Evolutionary conservation across 1,140 invertebrate genomes (phyloP), one percentile per base, ranked within the genome.

Genomic region (Harlomillsia oculata): DNA sequence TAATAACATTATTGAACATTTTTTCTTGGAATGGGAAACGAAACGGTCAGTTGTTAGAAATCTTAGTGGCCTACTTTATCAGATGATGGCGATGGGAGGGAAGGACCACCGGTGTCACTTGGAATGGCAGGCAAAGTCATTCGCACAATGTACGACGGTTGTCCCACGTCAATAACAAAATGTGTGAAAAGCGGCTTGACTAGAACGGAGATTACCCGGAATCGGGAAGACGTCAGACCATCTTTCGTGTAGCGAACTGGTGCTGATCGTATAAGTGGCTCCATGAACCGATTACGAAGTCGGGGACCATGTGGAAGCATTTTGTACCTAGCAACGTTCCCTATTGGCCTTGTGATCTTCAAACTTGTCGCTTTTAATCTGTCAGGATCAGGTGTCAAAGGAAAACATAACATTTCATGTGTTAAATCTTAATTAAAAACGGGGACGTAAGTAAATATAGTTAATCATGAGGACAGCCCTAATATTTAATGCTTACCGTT

Each of bases 291-390:
- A 20, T 74, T 69, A 5, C 72, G 71, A 48, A 67, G 68, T 46
- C 75, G 57, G 44, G 74, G 72, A 16, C 69, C 65, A 63, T 78
- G 77, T 56, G 72, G 74, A 2, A 77, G 68, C 77, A 78, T 78
- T 29, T 71, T 75, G 61, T 78, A 78, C 5, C 74, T 64, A 3
- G 54, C 55, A 41, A 58, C 32, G n/a, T 58, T 45, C n/a, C 54
- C 45, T 11, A 32, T 29, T 20, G 56, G 54, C 14, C 59, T 30
- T 21, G 49, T 54, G 21, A 63, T 28, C 21, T 28, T 36, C 20
- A 59, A 30, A 6, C 49, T 43, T 6, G 32, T 55, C 4, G 44
- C 61, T 25, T 48, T 39, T 16, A 63, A 18, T 49, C 56, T 63
- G 21, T 34, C 8, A 34, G 32, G 32, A 34, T 14, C 8, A 34